Evolutionary conservation across 2,797 vertebrate species (phyloP).

Genomic region (Harpagifer antarcticus): DNA sequence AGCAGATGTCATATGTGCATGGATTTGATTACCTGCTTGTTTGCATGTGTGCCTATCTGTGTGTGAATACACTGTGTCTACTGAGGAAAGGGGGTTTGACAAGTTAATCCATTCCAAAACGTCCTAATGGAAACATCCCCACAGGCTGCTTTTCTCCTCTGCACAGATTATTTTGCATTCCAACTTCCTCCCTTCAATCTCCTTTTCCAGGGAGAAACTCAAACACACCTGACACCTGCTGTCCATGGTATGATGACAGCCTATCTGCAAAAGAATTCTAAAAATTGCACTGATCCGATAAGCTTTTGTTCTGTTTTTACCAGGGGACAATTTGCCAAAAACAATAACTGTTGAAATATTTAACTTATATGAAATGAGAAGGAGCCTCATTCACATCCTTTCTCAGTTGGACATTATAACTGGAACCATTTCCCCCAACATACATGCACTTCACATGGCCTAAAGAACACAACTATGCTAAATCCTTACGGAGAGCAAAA

Average conservation of each 20-base stretch:
- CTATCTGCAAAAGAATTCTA: slow-evolving; percentile 33
- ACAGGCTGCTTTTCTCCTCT: slow-evolving; percentile 74
- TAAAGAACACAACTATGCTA: not conserved
- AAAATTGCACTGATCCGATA: slow-evolving; percentile 37
- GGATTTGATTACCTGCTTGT: slow-evolving; percentile 52
- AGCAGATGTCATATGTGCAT: slow-evolving; percentile 35
- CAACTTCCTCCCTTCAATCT: slow-evolving; percentile 65
- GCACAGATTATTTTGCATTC: slow-evolving; percentile 81
- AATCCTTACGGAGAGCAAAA: not conserved
- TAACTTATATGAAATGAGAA: slow-evolving; percentile 4
- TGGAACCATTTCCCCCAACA: not conserved
- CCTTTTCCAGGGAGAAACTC: slow-evolving; percentile 55
- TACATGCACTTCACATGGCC: not conserved
- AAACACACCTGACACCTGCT: slow-evolving; percentile 60
- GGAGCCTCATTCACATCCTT: slow-evolving; percentile 7
- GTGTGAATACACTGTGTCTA: slow-evolving; percentile 45
- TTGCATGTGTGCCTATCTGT: slow-evolving; percentile 39
- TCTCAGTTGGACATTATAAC: not conserved
- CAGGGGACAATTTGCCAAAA: not conserved
- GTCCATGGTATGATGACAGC: slow-evolving; percentile 46
- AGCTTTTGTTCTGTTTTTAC: not conserved
- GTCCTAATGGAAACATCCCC: slow-evolving; percentile 77
- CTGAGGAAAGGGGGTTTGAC: slow-evolving; percentile 72
- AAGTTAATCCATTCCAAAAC: slow-evolving; percentile 82
- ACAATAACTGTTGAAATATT: slow-evolving; percentile 3